Evolutionary conservation across 2,797 vertebrate species (phyloP), one percentile per base, ranked within the genome.

Genomic region (Gobionotothen gibberifrons): DNA sequence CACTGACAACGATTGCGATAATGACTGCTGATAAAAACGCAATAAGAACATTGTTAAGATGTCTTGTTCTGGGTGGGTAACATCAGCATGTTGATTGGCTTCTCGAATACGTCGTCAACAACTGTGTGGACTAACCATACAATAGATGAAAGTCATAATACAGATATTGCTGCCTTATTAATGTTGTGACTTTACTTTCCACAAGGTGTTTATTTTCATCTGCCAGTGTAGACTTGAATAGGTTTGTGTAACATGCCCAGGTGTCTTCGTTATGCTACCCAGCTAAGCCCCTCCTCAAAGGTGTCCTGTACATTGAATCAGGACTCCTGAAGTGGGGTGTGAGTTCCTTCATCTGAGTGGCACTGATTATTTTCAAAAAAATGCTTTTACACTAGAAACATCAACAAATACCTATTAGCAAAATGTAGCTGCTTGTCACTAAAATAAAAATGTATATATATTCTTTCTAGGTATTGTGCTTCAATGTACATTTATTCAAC

Each of bases 1-100:
- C 91, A 92, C 83, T 87, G 95, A 93, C 89, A 95, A 93, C 76
- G 94, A 92, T 82, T 91, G 91, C 78, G 93, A 94, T 89, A 94
- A 86, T 21, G 92, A 95, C 92, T 94, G 94, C 91, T 92, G 94
- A 85, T 90, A 86, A 92, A 94, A 87, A 95, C 64, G 93, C 85
- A 93, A 94, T 87, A 80, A 90, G 74, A 92, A 42, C 32, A 84
- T 75, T 66, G 89, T 91, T 91, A 92, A 91, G 57, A 64, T 14
- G 65, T 82, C 47, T 71, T 32, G 21, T 12, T 29, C 57, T 59
- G 32, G 32, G 32, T 6, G 32, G 32, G 16, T 29, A 19, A 26
- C 19, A 26, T 43, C 22, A 19, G 1, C 19, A 19, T 29, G 19
- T 43, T 26, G 3, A 66, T 9, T 2, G 47, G 46, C 12, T 60